phyloP scores from a whole-genome alignment of 2,797 vertebrate species.

The Gymnoscopelus microlampas region DNA sequence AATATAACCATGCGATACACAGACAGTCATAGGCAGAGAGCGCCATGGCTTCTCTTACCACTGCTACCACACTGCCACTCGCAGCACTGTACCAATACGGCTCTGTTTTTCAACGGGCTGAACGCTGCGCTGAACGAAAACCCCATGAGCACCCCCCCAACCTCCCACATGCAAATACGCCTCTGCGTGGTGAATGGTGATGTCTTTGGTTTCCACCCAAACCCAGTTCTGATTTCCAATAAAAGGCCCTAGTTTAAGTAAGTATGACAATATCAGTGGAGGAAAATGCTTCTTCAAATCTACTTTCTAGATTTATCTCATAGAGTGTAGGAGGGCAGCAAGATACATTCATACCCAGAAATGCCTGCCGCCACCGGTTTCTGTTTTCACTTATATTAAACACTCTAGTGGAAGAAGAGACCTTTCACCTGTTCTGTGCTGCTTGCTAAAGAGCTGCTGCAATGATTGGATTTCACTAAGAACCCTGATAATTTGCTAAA shows the following conservation, averaged over 20 bases:
- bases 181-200: constrained; percentile 78
- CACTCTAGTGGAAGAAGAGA: constrained; percentile 62
- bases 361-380: constrained; percentile 58
- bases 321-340: constrained; percentile 38
- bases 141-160: constrained; percentile 16
- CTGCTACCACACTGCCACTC: constrained; percentile 25
- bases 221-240: constrained; percentile 81
- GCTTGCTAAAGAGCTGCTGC: constrained; percentile 56
- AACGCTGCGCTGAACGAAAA: constrained; percentile 49
- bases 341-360: constrained; percentile 46
- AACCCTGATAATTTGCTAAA: constrained; percentile 67
- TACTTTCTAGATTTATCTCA: constrained; percentile 55
- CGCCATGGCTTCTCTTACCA: constrained; percentile 14
- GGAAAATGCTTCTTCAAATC: constrained; percentile 42
- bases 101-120: constrained; percentile 55
- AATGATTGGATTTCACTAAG: constrained; percentile 56
- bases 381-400: constrained; percentile 79
- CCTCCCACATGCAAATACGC: constrained; percentile 72
- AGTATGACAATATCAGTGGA: constrained; percentile 70
- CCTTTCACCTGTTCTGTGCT: constrained; percentile 65
- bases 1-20: constrained; percentile 1
- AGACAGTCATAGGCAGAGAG: constrained; percentile 7
- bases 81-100: constrained; percentile 37
- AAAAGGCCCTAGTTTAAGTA: constrained; percentile 74
- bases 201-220: constrained; percentile 74